phyloP scores from a whole-genome alignment of 1,140 invertebrate species.

The Drosophila simulans region DNA sequence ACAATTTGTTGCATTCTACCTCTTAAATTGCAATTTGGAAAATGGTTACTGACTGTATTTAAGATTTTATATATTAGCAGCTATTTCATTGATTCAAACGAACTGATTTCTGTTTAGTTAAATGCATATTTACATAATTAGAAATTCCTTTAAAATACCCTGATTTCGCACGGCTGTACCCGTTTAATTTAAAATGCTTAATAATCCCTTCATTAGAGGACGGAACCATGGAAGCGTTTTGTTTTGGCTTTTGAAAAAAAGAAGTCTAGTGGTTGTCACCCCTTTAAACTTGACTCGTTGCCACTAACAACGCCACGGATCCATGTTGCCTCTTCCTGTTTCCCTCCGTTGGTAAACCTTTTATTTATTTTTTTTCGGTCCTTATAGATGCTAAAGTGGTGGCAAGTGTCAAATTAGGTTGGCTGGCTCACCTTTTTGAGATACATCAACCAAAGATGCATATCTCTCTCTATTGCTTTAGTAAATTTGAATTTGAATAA shows the following conservation, averaged over 20 bases:
- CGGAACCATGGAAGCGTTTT: constrained; percentile 18
- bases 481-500: constrained; percentile 76
- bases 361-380: not conserved
- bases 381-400: not conserved
- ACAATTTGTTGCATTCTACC: not conserved
- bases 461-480: constrained; percentile 20
- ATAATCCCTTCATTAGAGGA: constrained; percentile 29
- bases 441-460: constrained; percentile 2
- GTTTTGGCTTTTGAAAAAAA: constrained; percentile 24
- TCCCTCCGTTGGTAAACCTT: not conserved
- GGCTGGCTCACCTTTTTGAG: constrained; percentile 26
- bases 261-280: constrained; percentile 39
- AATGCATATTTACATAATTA: not conserved
- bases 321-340: constrained; percentile 28
- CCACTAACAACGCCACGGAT: constrained; percentile 67
- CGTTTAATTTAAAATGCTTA: constrained; percentile 36
- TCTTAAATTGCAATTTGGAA: not conserved
- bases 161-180: constrained; percentile 8
- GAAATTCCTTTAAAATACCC: constrained; percentile 1
- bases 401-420: constrained; percentile 76
- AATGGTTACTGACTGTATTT: too few species aligned
- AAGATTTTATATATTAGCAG: too few species aligned
- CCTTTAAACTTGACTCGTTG: constrained; percentile 44
- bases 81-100: too few species aligned
- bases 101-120: too few species aligned